Conservation (phyloP, 2,797 vertebrate genomes). For the Clarias fuscus region DNA sequence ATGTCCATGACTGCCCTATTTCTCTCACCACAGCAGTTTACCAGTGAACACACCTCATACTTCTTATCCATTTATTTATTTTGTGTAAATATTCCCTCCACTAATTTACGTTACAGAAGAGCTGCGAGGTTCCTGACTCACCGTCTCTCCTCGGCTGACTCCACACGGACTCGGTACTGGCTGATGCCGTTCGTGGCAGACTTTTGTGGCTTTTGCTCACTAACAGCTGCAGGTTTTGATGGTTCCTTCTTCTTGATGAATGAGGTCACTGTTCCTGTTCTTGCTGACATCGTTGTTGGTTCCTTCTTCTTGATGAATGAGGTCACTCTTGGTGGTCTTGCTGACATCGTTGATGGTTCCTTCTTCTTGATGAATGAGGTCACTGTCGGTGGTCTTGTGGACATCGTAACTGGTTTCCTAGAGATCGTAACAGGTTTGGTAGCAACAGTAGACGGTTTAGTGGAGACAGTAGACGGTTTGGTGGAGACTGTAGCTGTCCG, state of each 20-base stretch:
- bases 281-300: not conserved
- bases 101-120: not conserved
- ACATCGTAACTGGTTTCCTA: conserved; percentile 47
- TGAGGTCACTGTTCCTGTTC: conserved; percentile 1
- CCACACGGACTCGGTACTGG: conserved; percentile 67
- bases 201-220: conserved; percentile 61
- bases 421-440: not conserved
- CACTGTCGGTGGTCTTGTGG: conserved; percentile 2
- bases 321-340: too few relatives aligned
- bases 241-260: conserved; percentile 53
- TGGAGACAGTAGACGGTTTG: conserved; percentile 16
- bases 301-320: too few relatives aligned
- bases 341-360: conserved; percentile 40
- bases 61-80: not conserved
- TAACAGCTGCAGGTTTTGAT: conserved; percentile 47
- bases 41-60: not conserved
- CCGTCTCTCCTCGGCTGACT: conserved; percentile 80
- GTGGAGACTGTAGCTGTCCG: conserved; percentile 16
- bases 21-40: not conserved
- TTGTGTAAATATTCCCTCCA: not conserved
- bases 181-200: conserved; percentile 62
- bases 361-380: conserved; percentile 50
- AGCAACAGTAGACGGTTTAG: not conserved
- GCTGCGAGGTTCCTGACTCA: conserved; percentile 56
- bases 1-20: not conserved